Conservation (phyloP, 2,888 invertebrate genomes). For the Leucania comma region DNA sequence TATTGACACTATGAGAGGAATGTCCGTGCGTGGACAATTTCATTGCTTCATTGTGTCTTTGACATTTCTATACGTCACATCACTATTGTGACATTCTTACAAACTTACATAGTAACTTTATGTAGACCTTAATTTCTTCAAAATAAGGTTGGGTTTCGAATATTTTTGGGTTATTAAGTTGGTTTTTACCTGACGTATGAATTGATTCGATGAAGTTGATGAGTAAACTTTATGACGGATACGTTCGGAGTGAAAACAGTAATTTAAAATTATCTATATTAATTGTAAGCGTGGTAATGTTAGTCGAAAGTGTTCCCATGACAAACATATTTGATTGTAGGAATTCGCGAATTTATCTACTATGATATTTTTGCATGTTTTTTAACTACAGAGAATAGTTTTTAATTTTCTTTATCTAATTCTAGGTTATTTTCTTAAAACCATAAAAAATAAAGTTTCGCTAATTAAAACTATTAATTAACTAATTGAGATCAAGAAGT, state of each 20-base stretch:
- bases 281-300: constrained; percentile 58
- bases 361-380: constrained; percentile 10
- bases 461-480: constrained; percentile 31
- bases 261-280: constrained; percentile 65
- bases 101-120: constrained; percentile 42
- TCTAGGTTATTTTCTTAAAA: background rate
- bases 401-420: background rate
- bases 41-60: constrained; percentile 71
- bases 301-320: constrained; percentile 66
- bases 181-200: constrained; percentile 67
- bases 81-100: constrained; percentile 69
- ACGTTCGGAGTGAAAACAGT: constrained; percentile 61
- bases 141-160: constrained; percentile 41
- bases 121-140: background rate
- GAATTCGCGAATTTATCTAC: constrained; percentile 38
- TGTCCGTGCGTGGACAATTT: constrained; percentile 68
- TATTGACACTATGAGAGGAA: constrained; percentile 66
- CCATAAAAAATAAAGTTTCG: background rate
- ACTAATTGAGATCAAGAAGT: constrained; percentile 23
- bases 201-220: constrained; percentile 73
- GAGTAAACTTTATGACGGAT: constrained; percentile 63
- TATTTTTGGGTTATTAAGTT: constrained; percentile 3
- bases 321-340: constrained; percentile 39
- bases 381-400: background rate
- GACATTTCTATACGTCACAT: constrained; percentile 75